Percentiles rank a stretch among this genome's conserved stretches.
Evolutionary conservation across 2,888 invertebrate species (phyloP).

Genomic region (Eilema caniola): DNA sequence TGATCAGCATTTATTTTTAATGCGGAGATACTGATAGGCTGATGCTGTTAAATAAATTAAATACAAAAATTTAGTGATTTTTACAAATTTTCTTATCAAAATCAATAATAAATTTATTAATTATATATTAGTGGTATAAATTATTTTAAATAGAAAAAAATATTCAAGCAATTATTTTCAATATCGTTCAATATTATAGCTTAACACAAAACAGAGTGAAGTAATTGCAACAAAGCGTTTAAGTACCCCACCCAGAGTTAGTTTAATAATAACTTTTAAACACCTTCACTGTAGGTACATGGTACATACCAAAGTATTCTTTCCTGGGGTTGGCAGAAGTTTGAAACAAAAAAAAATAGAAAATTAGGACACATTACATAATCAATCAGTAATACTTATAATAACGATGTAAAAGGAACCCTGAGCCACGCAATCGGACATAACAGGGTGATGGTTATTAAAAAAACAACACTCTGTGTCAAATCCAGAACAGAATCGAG

Average conservation of each 20-base stretch:
- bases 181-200: background rate
- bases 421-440: background rate
- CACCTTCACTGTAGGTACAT: background rate
- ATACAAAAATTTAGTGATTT: background rate
- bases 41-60: too few species aligned
- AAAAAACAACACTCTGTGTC: conserved; percentile 6
- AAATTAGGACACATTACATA: background rate
- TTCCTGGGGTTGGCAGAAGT: background rate
- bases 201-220: background rate
- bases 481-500: conserved; percentile 17
- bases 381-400: background rate
- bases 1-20: too few species aligned
- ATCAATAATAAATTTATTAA: background rate
- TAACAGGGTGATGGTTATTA: background rate
- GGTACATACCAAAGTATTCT: background rate
- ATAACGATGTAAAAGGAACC: background rate
- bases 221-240: background rate
- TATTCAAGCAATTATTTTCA: background rate
- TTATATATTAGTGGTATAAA: background rate
- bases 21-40: too few species aligned
- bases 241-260: background rate
- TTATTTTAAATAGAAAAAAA: too few species aligned
- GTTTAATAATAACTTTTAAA: background rate
- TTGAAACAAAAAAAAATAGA: background rate
- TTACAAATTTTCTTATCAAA: background rate